Evolutionary conservation across 2,797 vertebrate genomes (phyloP), one percentile per base, ranked within the genome.

Genomic region (Pterois miles): DNA sequence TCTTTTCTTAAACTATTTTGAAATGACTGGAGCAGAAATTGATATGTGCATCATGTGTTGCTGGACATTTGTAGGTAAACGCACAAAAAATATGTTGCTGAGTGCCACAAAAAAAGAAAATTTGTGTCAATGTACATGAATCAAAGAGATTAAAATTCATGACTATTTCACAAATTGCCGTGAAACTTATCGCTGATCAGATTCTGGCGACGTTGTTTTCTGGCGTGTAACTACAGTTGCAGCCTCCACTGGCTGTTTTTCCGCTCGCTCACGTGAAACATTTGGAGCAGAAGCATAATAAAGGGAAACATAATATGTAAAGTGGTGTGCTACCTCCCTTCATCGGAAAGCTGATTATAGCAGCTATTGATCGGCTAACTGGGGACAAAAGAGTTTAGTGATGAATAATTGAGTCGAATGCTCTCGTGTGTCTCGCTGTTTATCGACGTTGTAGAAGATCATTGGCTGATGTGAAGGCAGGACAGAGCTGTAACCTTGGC

Each of bases 331-430:
- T 38, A 0, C 50, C 31, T 18, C 29, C 2, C 71, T 46, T 25
- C 75, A 75, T 38, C 25, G 70, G 57, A 56, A 52, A 76, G 63
- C 76, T 74, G 67, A 72, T 87, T 69, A 81, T 66, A 63, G 83
- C 62, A 54, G 54, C 34, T 68, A 88, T 88, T 2, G 88, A 89
- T 88, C 84, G 0, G 53, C 67, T 76, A 52, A 66, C 66, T 53
- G 72, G 11, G 62, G 38, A 85, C 82, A 70, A 77, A 82, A 83
- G 74, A 88, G 71, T 70, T 74, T 16, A 76, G 52, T 48, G 77
- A 88, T 86, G 69, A 89, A 90, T 88, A 88, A 90, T 86, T 85
- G 83, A 91, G 77, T 75, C 12, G 2, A 25, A 53, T 12, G 79
- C 68, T 78, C 77, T 84, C 20, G 8, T 12, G 71, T 71, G 73